These are phyloP conservation scores for Mimumesa dahlbomi DNA, from an alignment of 2,888 invertebrate species.

Conservation along the genomic window DNA sequence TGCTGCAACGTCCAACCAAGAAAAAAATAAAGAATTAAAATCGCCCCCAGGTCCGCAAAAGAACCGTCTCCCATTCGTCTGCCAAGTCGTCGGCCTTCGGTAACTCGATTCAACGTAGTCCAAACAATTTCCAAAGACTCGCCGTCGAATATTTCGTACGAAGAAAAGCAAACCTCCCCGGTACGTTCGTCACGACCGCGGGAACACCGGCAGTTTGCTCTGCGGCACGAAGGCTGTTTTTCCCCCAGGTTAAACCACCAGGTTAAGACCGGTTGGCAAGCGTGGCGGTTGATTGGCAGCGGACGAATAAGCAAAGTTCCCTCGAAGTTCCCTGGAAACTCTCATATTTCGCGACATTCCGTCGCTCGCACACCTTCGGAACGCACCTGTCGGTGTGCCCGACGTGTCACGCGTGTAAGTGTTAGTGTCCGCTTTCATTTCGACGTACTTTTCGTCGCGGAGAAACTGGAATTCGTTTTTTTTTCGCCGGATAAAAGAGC, in stretches of 20 bases:
- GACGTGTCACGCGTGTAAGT: neutral
- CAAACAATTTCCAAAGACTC: conserved; percentile 27
- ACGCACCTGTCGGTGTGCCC: conserved; percentile 20
- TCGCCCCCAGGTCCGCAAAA: too few relatives aligned
- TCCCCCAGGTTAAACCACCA: conserved; percentile 3
- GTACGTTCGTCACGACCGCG: conserved; percentile 23
- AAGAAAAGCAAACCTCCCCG: conserved; percentile 25
- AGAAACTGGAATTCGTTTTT: too few relatives aligned
- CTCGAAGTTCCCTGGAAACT: conserved; percentile 58
- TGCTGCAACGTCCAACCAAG: too few relatives aligned
- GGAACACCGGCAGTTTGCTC: conserved; percentile 6
- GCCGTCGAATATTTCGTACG: conserved; percentile 11
- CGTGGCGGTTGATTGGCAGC: conserved; percentile 63
- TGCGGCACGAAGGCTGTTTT: conserved; percentile 3
- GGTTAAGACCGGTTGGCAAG: conserved; percentile 27
- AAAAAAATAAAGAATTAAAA: too few relatives aligned
- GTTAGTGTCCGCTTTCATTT: neutral
- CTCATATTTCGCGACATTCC: conserved; percentile 66
- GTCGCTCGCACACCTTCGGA: conserved; percentile 20
- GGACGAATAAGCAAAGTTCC: conserved; percentile 60
- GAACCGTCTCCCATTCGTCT: neutral
- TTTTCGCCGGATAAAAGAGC: too few relatives aligned
- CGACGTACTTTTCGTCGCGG: too few relatives aligned
- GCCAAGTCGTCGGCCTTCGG: neutral
- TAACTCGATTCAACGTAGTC: neutral